These are phyloP conservation scores for Nanorana parkeri DNA, from an alignment of 2,113 vertebrate species.

Conservation along the genomic window DNA sequence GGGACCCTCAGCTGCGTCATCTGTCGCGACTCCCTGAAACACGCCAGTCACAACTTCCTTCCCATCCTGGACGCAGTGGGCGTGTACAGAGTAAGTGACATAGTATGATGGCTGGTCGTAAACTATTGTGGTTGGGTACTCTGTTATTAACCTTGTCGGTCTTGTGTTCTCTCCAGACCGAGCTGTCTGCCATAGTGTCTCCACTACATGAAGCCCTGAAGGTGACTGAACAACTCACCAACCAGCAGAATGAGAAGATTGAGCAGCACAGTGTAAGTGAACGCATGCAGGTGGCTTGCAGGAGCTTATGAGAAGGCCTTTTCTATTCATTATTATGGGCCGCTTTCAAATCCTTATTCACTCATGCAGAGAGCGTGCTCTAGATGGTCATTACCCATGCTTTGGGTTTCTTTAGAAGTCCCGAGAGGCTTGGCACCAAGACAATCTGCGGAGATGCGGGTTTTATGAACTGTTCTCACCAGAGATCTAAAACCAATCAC, in stretches of 20 bases:
- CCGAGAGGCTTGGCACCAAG: neutral
- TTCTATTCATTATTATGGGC: too few relatives aligned
- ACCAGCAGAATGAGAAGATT: conserved; percentile 17
- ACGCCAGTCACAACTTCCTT: conserved; percentile 53
- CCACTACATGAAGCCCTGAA: conserved; percentile 11
- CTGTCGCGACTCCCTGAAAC: conserved; percentile 63
- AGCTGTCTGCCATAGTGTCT: conserved; percentile 10
- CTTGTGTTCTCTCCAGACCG: neutral
- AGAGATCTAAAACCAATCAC: too few relatives aligned
- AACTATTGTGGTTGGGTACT: too few relatives aligned
- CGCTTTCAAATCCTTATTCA: too few relatives aligned
- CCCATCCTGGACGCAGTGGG: conserved; percentile 57
- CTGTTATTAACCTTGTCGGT: too few relatives aligned
- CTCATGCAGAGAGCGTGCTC: too few relatives aligned
- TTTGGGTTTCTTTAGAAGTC: too few relatives aligned
- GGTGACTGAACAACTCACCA: conserved; percentile 9
- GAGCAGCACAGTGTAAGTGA: conserved; percentile 11
- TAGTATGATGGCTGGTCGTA: too few relatives aligned
- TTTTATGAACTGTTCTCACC: too few relatives aligned
- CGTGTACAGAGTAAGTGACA: conserved; percentile 16
- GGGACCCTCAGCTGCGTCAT: conserved; percentile 64
- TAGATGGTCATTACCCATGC: neutral
- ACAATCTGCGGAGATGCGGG: neutral
- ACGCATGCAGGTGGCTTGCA: too few relatives aligned
- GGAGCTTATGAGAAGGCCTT: too few relatives aligned